Conservation (phyloP, 2,888 invertebrate genomes). For the Cheilosia variabilis region DNA sequence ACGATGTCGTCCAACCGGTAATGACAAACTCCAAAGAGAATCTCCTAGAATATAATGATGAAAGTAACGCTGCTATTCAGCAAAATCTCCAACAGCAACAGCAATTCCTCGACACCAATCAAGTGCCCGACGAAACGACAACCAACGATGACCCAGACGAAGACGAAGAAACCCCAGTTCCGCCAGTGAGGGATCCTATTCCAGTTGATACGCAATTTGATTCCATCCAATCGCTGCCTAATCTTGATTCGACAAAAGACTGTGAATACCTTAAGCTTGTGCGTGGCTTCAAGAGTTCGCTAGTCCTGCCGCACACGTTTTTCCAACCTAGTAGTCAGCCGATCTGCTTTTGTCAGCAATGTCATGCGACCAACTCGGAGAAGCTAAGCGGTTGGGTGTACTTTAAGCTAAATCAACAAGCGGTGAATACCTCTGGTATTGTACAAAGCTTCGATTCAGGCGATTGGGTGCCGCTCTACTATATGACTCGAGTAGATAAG, state of each 20-base stretch:
- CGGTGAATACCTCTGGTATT: constrained; percentile 80
- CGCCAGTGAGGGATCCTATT: constrained; percentile 52
- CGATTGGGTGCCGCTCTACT: constrained; percentile 83
- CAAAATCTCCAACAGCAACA: constrained; percentile 76
- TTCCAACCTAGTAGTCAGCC: constrained; percentile 81
- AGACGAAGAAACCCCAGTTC: constrained; percentile 55
- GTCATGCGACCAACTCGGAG: constrained; percentile 79
- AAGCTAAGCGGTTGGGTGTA: constrained; percentile 83
- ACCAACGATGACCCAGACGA: constrained; percentile 52
- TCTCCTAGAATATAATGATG: constrained; percentile 77
- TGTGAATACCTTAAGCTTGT: constrained; percentile 83
- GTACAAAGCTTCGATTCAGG: constrained; percentile 77
- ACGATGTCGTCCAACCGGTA: constrained; percentile 71
- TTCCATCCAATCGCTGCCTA: constrained; percentile 80
- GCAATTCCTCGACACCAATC: constrained; percentile 65
- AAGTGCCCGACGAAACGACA: constrained; percentile 54
- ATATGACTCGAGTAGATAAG: constrained; percentile 83
- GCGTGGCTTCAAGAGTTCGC: constrained; percentile 81
- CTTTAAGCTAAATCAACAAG: constrained; percentile 82
- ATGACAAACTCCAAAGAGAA: constrained; percentile 77
- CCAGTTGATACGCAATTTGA: constrained; percentile 78
- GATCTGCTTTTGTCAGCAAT: constrained; percentile 82
- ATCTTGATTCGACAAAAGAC: constrained; percentile 80
- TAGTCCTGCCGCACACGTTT: constrained; percentile 83
- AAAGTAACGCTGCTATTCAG: constrained; percentile 77